These are phyloP conservation scores for Amphilophus citrinellus DNA, from an alignment of 2,113 vertebrate genomes.

Conservation along the genomic window DNA sequence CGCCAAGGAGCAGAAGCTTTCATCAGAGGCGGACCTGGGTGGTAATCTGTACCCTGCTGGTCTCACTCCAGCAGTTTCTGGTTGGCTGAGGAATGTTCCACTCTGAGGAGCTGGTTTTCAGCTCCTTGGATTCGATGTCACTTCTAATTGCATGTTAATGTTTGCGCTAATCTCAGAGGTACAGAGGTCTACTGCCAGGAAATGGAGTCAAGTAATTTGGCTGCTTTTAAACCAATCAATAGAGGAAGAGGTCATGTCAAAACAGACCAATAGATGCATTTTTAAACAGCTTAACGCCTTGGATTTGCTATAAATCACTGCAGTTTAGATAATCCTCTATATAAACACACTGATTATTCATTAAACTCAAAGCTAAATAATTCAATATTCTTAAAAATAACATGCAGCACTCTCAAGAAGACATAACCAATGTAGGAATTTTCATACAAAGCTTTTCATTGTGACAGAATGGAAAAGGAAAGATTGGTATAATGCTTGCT, in stretches of 20 bases:
- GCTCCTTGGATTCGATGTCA: slow-evolving; percentile 58
- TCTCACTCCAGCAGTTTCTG: slow-evolving; percentile 58
- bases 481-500: background rate
- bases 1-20: slow-evolving; percentile 50
- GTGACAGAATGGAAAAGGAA: background rate
- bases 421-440: background rate
- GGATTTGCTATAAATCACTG: slow-evolving; percentile 14
- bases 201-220: slow-evolving; percentile 9
- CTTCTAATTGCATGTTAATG: slow-evolving; percentile 59
- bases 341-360: background rate
- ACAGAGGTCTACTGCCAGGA: slow-evolving; percentile 28
- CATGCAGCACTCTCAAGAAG: too few species aligned
- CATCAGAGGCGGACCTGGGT: slow-evolving; percentile 53
- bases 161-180: slow-evolving; percentile 55
- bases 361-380: background rate
- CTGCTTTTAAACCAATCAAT: slow-evolving; percentile 40
- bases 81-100: slow-evolving; percentile 66
- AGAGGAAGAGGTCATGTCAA: slow-evolving; percentile 28
- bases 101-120: slow-evolving; percentile 49
- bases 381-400: background rate
- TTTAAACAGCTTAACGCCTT: background rate
- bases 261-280: background rate
- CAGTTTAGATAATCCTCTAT: slow-evolving; percentile 5
- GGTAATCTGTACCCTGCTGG: slow-evolving; percentile 63
- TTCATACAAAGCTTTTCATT: background rate